These are phyloP conservation scores for Pseudobourletiella spinata DNA, from an alignment of 1,140 invertebrate species.

Conservation along the genomic window DNA sequence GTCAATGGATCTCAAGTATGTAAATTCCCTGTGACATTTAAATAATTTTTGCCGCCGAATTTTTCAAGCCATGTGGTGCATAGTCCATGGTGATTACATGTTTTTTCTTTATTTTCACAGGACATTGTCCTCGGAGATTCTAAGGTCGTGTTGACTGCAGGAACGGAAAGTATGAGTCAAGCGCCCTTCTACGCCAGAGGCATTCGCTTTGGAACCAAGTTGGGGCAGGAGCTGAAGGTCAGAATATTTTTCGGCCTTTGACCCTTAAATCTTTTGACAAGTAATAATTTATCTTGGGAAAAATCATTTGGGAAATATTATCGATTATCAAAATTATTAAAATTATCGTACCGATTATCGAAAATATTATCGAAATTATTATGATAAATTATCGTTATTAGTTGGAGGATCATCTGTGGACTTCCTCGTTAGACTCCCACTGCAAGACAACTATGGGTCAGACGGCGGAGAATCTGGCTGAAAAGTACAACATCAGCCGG, in stretches of 20 bases:
- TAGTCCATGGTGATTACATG: neutral
- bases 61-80: neutral
- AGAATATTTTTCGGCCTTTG: no score
- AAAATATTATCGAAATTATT: no score
- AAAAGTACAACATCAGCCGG: constrained; percentile 74
- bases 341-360: no score
- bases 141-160: constrained; percentile 76
- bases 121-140: constrained; percentile 80
- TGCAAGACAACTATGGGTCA: constrained; percentile 91
- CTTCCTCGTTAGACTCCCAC: constrained; percentile 63
- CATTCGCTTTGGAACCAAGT: constrained; percentile 80
- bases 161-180: constrained; percentile 64
- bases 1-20: constrained; percentile 86
- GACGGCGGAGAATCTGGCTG: constrained; percentile 94
- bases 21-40: constrained; percentile 57
- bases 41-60: neutral
- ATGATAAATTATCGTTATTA: no score
- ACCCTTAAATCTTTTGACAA: no score
- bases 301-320: no score
- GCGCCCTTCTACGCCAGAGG: constrained; percentile 78
- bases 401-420: constrained; percentile 87
- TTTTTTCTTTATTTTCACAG: constrained; percentile 41
- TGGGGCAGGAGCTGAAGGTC: constrained; percentile 63
- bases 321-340: no score
- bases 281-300: no score